Conservation (phyloP, 2,888 invertebrate species). For the Prionchulus punctatus region DNA sequence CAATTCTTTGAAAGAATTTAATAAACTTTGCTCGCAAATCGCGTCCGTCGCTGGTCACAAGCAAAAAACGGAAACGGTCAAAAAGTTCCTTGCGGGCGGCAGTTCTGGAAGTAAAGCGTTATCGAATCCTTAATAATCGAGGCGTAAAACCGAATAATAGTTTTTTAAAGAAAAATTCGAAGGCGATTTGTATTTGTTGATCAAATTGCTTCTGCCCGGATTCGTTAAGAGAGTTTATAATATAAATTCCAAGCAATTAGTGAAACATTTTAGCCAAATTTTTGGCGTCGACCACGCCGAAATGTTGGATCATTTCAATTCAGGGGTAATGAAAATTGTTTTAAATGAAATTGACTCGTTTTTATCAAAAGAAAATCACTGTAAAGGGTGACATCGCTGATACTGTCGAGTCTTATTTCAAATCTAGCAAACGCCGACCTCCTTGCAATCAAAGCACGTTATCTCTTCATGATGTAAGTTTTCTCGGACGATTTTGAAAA, state of each 20-base stretch:
- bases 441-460: constrained; percentile 53
- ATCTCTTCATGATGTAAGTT: constrained; percentile 47
- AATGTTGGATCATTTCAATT: constrained; percentile 66
- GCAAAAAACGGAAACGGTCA: constrained; percentile 15
- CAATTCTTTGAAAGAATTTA: constrained; percentile 14
- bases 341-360: not conserved
- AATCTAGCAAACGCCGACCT: constrained; percentile 43
- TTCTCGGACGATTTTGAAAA: not conserved
- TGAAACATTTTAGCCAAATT: constrained; percentile 52
- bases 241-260: constrained; percentile 71
- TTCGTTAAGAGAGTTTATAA: constrained; percentile 71
- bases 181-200: constrained; percentile 24
- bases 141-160: not conserved
- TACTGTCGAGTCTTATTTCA: constrained; percentile 61
- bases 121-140: not conserved
- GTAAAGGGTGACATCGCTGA: constrained; percentile 63
- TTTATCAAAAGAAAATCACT: not conserved
- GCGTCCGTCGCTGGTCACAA: constrained; percentile 13
- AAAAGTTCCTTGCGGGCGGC: constrained; percentile 5
- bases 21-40: constrained; percentile 18
- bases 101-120: not conserved
- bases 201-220: constrained; percentile 63
- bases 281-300: constrained; percentile 55
- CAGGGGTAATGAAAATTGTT: not conserved
- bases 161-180: constrained; percentile 10